Conservation (phyloP, 2,113 vertebrate genomes). For the Chlorodrepanis virens region DNA sequence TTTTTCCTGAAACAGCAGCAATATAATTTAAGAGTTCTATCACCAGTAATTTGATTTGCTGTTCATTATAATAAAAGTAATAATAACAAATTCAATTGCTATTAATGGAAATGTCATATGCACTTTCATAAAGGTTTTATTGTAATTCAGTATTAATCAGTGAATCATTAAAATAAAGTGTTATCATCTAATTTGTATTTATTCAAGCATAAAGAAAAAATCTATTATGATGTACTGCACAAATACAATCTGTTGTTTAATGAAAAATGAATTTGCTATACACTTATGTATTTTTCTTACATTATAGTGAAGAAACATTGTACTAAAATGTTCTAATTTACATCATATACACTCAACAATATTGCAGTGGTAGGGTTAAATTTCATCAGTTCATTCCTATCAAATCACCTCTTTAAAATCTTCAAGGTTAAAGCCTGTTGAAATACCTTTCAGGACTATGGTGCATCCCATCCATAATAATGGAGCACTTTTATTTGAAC, state of each 20-base stretch:
- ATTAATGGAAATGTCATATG: constrained; percentile 49
- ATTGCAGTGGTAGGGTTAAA: not conserved
- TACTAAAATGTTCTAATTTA: not conserved
- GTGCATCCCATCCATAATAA: not conserved
- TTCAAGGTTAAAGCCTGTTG: not conserved
- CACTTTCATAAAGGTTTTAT: constrained; percentile 38
- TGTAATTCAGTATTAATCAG: constrained; percentile 54
- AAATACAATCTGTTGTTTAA: not conserved
- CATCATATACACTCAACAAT: not conserved
- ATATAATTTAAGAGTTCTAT: constrained; percentile 28
- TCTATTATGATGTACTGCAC: not conserved
- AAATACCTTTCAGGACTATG: not conserved
- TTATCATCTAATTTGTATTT: constrained; percentile 53
- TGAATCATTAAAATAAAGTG: constrained; percentile 50
- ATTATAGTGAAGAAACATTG: not conserved
- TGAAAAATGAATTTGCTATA: not conserved
- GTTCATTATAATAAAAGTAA: constrained; percentile 53
- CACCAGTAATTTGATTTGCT: constrained; percentile 39
- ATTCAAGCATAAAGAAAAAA: constrained; percentile 42
- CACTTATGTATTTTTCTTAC: not conserved
- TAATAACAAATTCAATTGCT: constrained; percentile 61
- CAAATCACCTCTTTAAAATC: not conserved
- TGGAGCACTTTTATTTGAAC: not conserved
- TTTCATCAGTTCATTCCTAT: not conserved
- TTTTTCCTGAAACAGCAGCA: not conserved